Conservation (phyloP, 1,140 invertebrate genomes). For the Contarinia nasturtii region DNA sequence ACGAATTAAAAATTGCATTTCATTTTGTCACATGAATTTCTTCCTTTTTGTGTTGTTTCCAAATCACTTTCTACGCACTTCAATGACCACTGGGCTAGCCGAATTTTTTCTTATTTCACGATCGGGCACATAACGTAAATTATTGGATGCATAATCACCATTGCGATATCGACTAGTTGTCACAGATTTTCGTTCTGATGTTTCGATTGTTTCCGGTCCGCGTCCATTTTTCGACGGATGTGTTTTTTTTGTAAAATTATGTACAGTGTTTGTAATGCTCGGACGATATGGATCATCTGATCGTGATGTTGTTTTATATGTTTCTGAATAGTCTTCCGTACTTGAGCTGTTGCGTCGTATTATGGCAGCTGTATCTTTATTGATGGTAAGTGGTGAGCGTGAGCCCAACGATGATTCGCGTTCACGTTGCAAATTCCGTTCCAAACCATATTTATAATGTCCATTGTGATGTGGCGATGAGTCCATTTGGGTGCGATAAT, state of each 20-base stretch:
- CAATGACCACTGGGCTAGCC: slow-evolving; percentile 7
- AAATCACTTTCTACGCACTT: slow-evolving; percentile 8
- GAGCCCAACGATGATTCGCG: slow-evolving; percentile 10
- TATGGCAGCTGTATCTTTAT: slow-evolving; percentile 24
- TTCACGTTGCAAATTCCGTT: background rate
- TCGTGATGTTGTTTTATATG: slow-evolving; percentile 10
- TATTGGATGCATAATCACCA: slow-evolving; percentile 13
- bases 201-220: slow-evolving; percentile 37
- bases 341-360: slow-evolving; percentile 34
- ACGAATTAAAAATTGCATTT: too few relatives aligned
- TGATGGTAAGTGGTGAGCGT: slow-evolving; percentile 17
- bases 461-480: slow-evolving; percentile 9
- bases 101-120: slow-evolving; percentile 2
- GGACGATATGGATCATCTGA: slow-evolving; percentile 40
- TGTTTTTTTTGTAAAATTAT: slow-evolving; percentile 42
- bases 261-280: slow-evolving; percentile 42
- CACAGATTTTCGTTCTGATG: slow-evolving; percentile 43
- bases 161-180: slow-evolving; percentile 37
- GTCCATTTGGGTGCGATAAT: slow-evolving; percentile 46
- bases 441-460: background rate
- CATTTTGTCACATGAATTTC: too few relatives aligned
- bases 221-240: slow-evolving; percentile 38
- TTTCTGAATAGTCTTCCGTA: slow-evolving; percentile 49
- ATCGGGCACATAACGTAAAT: slow-evolving; percentile 7
- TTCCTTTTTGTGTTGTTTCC: too few relatives aligned